A percentile compares a stretch with the other conserved stretches of the same genome.
These are phyloP conservation scores for Caenorhabditis sp. DNA, from an alignment of 2,888 invertebrate genomes.

Conservation along the genomic window DNA sequence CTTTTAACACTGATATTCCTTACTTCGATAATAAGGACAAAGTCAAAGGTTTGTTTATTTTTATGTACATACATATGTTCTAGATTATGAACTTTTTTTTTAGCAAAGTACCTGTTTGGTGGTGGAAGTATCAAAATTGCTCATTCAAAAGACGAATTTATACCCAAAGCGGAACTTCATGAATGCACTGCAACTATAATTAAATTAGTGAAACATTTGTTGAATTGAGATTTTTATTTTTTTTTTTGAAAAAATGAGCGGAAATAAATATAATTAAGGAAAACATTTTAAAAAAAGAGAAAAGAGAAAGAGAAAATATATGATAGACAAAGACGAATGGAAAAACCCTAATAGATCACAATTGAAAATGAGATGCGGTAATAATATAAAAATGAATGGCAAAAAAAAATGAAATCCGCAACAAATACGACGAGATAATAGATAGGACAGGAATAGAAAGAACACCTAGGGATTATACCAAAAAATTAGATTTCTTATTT, in stretches of 20 bases:
- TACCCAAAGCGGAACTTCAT: slow-evolving; percentile 51
- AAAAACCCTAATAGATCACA: slow-evolving; percentile 45
- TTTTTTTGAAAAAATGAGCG: background rate
- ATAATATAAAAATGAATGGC: background rate
- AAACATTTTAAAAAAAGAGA: background rate
- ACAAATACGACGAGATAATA: background rate
- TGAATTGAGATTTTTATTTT: slow-evolving; percentile 4
- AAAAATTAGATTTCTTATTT: no score
- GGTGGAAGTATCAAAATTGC: slow-evolving; percentile 67
- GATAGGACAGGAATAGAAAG: slow-evolving; percentile 4
- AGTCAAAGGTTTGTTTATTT: slow-evolving; percentile 56
- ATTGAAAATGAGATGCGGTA: slow-evolving; percentile 32
- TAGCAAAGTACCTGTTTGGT: slow-evolving; percentile 60
- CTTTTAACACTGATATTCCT: slow-evolving; percentile 67
- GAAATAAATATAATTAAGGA: background rate
- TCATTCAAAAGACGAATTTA: slow-evolving; percentile 63
- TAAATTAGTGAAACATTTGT: slow-evolving; percentile 21
- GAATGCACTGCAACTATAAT: slow-evolving; percentile 36
- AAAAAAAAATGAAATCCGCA: no score
- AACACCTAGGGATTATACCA: no score
- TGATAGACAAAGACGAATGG: slow-evolving; percentile 21
- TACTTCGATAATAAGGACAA: slow-evolving; percentile 53
- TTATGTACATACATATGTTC: background rate
- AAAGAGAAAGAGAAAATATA: slow-evolving; percentile 9
- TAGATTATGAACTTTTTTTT: no score